Evolutionary conservation across 2,797 vertebrate species (phyloP), one percentile per base, ranked within the genome.

Genomic region (Threskiornis aethiopicus): DNA sequence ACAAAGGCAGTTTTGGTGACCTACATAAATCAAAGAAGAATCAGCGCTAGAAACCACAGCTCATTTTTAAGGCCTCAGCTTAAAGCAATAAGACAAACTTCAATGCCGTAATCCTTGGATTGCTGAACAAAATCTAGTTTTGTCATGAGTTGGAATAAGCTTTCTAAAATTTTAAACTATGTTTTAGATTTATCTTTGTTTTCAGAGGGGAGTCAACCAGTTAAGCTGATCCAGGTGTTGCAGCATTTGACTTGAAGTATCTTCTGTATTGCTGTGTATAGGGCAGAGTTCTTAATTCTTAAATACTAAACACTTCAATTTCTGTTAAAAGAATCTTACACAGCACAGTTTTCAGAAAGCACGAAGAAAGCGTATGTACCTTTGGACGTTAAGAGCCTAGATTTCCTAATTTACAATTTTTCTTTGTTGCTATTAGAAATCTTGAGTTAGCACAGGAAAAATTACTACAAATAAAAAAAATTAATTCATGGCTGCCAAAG

Each of bases 21-120:
- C 96, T 96, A 92, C 87, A 92, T 96, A 96, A 90, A 77, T 52
- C 62, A 57, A 15, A 29, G 91, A 61, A 31, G 88, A 92, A 49
- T 88, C 77, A 69, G 46, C 79, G 2, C 54, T 20, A 11, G n/a
- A 59, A 94, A 89, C 62, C 94, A 89, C 77, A 92, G 84, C 42
- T 78, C 1, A 0, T 47, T 55, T 69, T 13, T 46, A 8, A 89
- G 57, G 49, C 69, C 72, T 82, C 25, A 71, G 33, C 76, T 49
- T 58, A 22, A 49, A 89, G 88, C 44, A 70, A 14, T 66, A 26
- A n/a, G 37, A 5, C 42, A 72, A 3, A 9, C 14, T 87, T 76
- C 29, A 71, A 20, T 70, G 49, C 55, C 44, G 70, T 44, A 86
- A 64, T 64, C 35, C 62, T 78, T 72, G 80, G 29, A 4, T 24